Percentiles rank a stretch among this genome's conserved stretches.
Conservation (phyloP, 2,797 vertebrate genomes). For the Hylomyscus alleni region DNA sequence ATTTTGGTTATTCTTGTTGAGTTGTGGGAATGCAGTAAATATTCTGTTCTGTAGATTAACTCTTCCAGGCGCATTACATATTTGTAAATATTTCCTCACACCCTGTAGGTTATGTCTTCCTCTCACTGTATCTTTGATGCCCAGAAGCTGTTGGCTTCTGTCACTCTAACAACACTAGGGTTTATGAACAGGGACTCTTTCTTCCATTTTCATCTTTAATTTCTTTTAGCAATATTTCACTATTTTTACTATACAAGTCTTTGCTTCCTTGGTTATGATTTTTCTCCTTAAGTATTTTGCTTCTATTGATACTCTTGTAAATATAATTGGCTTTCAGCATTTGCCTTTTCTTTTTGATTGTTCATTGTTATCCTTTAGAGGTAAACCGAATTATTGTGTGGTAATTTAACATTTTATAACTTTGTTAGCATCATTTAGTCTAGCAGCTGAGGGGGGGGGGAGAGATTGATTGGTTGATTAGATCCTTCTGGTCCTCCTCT, state of each 20-base stretch:
- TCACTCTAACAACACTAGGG: constrained; percentile 3
- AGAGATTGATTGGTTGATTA: neutral
- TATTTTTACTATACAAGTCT: neutral
- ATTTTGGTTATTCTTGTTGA: constrained; percentile 42
- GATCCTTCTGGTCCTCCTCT: neutral
- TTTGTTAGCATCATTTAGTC: constrained; percentile 20
- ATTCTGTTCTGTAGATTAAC: neutral
- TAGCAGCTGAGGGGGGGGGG: neutral
- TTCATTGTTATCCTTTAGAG: constrained; percentile 52
- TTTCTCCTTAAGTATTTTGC: constrained; percentile 12
- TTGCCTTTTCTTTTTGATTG: constrained; percentile 38
- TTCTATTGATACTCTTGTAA: constrained; percentile 34
- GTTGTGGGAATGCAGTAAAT: neutral
- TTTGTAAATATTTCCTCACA: neutral
- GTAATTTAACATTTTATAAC: neutral
- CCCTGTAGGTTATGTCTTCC: neutral
- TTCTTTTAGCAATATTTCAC: constrained; percentile 15
- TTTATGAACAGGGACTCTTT: neutral
- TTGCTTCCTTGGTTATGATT: neutral
- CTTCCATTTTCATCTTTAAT: constrained; percentile 26
- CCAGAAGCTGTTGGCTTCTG: neutral
- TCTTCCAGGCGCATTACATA: neutral
- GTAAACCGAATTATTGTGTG: neutral
- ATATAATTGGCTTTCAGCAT: neutral
- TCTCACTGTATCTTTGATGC: neutral